Conservation (phyloP, 2,888 invertebrate species). For the Anagyrus pseudococci region DNA sequence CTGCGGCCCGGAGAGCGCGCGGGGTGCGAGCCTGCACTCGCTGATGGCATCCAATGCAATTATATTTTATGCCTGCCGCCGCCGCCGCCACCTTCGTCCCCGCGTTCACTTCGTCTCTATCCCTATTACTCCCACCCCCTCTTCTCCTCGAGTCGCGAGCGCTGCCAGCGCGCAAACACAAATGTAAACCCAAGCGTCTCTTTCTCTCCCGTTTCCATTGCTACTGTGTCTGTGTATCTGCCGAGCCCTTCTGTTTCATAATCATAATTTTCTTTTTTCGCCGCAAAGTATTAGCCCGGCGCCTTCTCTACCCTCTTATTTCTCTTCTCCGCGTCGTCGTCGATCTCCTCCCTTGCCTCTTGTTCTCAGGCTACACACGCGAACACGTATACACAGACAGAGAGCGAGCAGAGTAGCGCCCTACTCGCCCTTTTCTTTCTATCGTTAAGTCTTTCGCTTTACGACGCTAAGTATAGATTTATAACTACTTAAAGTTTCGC, state of each 20-base stretch:
- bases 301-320: conserved; percentile 15
- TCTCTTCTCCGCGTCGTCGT: conserved; percentile 30
- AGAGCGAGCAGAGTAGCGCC: no score
- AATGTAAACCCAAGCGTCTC: conserved; percentile 25
- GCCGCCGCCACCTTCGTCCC: conserved; percentile 45
- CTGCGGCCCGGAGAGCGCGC: conserved; percentile 56
- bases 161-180: conserved; percentile 21
- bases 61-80: conserved; percentile 60
- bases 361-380: no score
- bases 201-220: conserved; percentile 34
- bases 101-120: conserved; percentile 21
- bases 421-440: conserved; percentile 36
- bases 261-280: conserved; percentile 29
- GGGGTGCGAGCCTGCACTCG: conserved; percentile 53
- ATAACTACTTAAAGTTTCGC: conserved; percentile 62
- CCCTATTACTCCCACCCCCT: conserved; percentile 29
- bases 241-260: conserved; percentile 25
- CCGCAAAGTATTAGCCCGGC: neutral
- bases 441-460: conserved; percentile 40
- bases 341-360: conserved; percentile 17
- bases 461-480: conserved; percentile 59
- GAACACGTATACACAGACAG: no score
- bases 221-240: conserved; percentile 10
- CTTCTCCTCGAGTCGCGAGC: conserved; percentile 5
- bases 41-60: conserved; percentile 60